A percentile compares a stretch with the other conserved stretches of the same genome.
These are phyloP conservation scores for Hylaea fasciaria DNA, from an alignment of 2,888 invertebrate genomes.

Conservation along the genomic window DNA sequence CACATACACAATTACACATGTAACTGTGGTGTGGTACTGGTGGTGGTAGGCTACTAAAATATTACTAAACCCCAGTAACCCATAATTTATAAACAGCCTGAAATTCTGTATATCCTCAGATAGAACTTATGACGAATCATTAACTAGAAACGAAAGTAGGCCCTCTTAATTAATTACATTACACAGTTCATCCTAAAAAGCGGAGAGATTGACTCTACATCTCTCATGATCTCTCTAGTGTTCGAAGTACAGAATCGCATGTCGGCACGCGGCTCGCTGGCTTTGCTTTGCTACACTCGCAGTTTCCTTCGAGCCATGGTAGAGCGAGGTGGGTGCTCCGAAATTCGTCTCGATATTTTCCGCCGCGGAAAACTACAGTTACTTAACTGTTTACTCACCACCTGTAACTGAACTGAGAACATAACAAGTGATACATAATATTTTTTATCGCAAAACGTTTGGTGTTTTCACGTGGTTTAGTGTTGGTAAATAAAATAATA, in stretches of 20 bases:
- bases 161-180: neutral
- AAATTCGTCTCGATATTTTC: constrained; percentile 19
- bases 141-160: constrained; percentile 8
- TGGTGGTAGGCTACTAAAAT: no score
- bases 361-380: constrained; percentile 28
- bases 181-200: constrained; percentile 29
- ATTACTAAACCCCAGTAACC: no score
- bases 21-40: no score
- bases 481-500: constrained; percentile 72
- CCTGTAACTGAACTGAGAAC: neutral
- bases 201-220: constrained; percentile 37
- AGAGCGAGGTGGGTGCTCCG: constrained; percentile 27
- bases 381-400: neutral
- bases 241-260: constrained; percentile 15
- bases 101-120: neutral
- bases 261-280: constrained; percentile 5
- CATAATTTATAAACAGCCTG: no score
- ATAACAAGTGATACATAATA: neutral
- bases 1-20: no score
- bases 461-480: constrained; percentile 8
- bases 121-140: constrained; percentile 1
- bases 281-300: constrained; percentile 15
- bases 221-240: constrained; percentile 1
- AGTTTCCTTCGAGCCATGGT: constrained; percentile 34
- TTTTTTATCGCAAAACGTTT: neutral